Percentiles rank a stretch among this genome's conserved stretches.
These are phyloP conservation scores for Brenthis hecate DNA, from an alignment of 2,888 invertebrate species.

Conservation along the genomic window DNA sequence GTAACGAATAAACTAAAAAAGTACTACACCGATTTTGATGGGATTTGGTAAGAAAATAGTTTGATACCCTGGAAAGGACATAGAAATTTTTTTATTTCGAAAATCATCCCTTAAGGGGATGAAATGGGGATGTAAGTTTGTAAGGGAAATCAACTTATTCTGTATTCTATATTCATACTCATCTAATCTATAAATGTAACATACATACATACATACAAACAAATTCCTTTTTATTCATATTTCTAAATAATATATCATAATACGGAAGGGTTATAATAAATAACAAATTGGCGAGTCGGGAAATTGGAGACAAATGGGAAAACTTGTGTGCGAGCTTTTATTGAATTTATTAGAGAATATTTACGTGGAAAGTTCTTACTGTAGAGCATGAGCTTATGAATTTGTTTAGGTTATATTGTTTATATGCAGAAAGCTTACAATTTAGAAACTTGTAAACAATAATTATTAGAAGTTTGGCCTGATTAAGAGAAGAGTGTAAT, in stretches of 20 bases:
- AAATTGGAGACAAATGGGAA: conserved; percentile 31
- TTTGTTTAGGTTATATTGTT: background rate
- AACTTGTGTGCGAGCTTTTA: conserved; percentile 26
- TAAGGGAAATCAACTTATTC: too few species aligned
- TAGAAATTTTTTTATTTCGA: too few species aligned
- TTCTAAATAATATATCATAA: background rate
- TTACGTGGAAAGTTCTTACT: conserved; percentile 20
- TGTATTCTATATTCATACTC: too few species aligned
- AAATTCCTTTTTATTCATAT: too few species aligned
- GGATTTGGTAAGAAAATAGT: too few species aligned
- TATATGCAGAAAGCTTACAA: conserved; percentile 1
- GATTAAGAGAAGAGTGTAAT: background rate
- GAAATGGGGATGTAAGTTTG: too few species aligned
- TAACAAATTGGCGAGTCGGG: conserved; percentile 19
- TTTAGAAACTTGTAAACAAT: background rate
- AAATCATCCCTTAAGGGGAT: too few species aligned
- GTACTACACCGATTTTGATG: too few species aligned
- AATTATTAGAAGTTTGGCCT: background rate
- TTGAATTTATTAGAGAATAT: conserved; percentile 30
- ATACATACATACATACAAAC: too few species aligned
- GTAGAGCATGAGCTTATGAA: conserved; percentile 15
- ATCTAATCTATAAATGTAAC: too few species aligned
- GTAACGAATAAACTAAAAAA: too few species aligned
- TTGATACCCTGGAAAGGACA: too few species aligned
- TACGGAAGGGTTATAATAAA: conserved; percentile 14